Base-by-base conservation (phyloP, 2,888 invertebrate genomes). In the Ctena decussata region DNA sequence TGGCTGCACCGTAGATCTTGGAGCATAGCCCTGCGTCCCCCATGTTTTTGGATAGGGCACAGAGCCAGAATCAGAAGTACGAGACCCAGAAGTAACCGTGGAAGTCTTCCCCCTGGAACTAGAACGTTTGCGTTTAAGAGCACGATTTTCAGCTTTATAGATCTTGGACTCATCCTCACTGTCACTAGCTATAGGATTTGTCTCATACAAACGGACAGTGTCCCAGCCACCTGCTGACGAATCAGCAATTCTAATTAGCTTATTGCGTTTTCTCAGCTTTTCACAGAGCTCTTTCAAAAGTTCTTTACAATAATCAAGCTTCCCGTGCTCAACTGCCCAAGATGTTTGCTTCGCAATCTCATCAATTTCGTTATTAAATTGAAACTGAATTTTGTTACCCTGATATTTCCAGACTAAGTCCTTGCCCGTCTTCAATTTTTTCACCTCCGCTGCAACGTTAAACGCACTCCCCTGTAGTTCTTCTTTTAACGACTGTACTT, bases 121-220 rank as follows among this genome's bases (percentile, higher is more conserved):
- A n/a, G n/a, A n/a, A n/a, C n/a, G n/a, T n/a, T n/a, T n/a, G n/a
- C n/a, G n/a, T n/a, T n/a, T n/a, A n/a, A n/a, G n/a, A n/a, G n/a
- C n/a, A n/a, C n/a, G n/a, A n/a, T n/a, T n/a, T n/a, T n/a, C n/a
- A n/a, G n/a, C n/a, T n/a, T n/a, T n/a, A n/a, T n/a, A n/a, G n/a
- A n/a, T n/a, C n/a, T n/a, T n/a, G n/a, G n/a, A 21, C 24, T 65
- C 65, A 35, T 65, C 65, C 6, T 65, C 65, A 65, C 35, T 35
- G 35, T 65, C 65, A 35, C 35, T 35, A 2, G 65, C 65, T 24
- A 65, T 3, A 12, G 84, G 82, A 32, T 84, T 78, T 5, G 57
- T 21, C n/a, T 39, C 41, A 71, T 87, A 83, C 32, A 80, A 49
- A 3, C 44, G 32, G 0, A 80, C 84, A 0, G 65, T 65, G 32